A percentile compares a stretch with the other conserved stretches of the same genome.
These are phyloP conservation scores for Hydrotaea diabolus DNA, from an alignment of 2,888 invertebrate species.

Conservation along the genomic window DNA sequence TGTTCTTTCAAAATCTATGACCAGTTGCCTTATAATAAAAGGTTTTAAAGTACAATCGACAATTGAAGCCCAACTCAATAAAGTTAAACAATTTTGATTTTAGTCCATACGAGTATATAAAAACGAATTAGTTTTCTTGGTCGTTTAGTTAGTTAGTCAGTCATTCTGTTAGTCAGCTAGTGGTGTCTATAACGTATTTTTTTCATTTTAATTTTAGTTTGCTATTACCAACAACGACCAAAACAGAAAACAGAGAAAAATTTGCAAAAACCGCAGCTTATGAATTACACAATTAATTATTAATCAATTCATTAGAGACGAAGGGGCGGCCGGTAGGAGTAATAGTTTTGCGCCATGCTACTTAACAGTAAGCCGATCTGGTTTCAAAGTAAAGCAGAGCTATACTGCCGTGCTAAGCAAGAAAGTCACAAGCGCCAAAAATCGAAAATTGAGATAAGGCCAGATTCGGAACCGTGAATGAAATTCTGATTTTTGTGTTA, in stretches of 20 bases:
- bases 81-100: too few relatives aligned
- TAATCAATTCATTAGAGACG: not conserved
- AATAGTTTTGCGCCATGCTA: not conserved
- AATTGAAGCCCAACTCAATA: too few relatives aligned
- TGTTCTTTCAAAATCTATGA: too few relatives aligned
- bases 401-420: too few relatives aligned
- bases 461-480: too few relatives aligned
- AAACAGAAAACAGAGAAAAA: not conserved
- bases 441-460: too few relatives aligned
- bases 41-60: too few relatives aligned
- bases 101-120: too few relatives aligned
- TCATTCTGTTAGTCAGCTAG: constrained; percentile 20
- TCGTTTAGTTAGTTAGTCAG: constrained; percentile 36
- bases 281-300: constrained; percentile 17
- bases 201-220: not conserved
- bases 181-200: not conserved
- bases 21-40: too few relatives aligned
- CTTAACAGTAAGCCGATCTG: not conserved
- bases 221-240: not conserved
- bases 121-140: constrained; percentile 22
- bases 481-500: too few relatives aligned
- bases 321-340: not conserved
- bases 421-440: too few relatives aligned
- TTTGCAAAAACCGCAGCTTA: not conserved
- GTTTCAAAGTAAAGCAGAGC: not conserved